These are phyloP conservation scores for Drosophila ficusphila DNA, from an alignment of 1,140 invertebrate species.

Conservation along the genomic window DNA sequence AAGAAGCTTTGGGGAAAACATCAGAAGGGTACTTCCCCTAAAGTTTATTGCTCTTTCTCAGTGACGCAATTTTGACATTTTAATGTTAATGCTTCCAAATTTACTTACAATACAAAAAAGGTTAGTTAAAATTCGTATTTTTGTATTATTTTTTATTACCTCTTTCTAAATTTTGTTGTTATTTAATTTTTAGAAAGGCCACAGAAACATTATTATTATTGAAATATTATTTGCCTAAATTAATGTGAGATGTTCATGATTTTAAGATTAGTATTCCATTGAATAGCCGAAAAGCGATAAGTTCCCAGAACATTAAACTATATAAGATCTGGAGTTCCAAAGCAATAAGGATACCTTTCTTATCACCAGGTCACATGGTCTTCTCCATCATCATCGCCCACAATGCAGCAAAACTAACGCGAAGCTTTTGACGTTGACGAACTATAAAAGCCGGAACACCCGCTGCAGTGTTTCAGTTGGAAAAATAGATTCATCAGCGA, in stretches of 20 bases:
- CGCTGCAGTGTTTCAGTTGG: slow-evolving; percentile 26
- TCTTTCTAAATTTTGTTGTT: no score
- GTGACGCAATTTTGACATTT: not conserved
- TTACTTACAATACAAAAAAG: no score
- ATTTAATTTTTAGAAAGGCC: no score
- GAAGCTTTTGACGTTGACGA: slow-evolving; percentile 13
- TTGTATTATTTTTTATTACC: no score
- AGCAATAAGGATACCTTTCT: not conserved
- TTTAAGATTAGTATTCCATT: no score
- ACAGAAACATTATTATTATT: no score
- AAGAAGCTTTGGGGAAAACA: not conserved
- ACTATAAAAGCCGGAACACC: slow-evolving; percentile 32
- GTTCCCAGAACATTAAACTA: not conserved
- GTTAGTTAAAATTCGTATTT: no score
- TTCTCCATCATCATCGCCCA: not conserved
- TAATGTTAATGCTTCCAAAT: not conserved
- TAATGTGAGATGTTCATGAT: no score
- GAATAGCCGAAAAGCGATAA: no score
- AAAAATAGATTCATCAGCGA: slow-evolving; percentile 21
- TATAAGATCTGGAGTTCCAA: not conserved
- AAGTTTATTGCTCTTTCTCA: no score
- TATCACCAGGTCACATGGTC: not conserved
- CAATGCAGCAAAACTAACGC: slow-evolving; percentile 18
- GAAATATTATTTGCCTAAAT: no score
- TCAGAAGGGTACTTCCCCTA: not conserved